Conservation (phyloP, 2,797 vertebrate species). For the Peromyscus attwateri region DNA sequence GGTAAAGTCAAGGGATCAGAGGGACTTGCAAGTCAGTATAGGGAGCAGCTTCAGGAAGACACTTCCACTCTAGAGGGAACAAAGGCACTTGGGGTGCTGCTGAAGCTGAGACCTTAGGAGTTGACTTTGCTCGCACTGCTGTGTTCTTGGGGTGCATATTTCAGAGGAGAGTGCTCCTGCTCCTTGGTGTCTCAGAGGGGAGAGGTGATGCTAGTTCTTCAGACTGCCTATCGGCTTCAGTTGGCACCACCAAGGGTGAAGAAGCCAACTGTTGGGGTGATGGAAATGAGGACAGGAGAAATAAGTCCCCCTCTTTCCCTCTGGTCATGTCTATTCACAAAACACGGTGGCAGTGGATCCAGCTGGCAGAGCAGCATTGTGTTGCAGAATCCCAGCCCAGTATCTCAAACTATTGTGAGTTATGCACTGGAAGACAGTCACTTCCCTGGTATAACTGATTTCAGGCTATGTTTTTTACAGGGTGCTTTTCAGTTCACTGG, state of each 20-base stretch:
- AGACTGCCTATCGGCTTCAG: neutral
- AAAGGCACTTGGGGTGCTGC: neutral
- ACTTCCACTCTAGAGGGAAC: neutral
- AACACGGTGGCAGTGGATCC: neutral
- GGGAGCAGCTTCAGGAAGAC: neutral
- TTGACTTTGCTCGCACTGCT: neutral
- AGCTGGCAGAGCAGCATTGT: neutral
- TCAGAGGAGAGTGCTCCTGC: neutral
- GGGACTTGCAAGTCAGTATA: neutral
- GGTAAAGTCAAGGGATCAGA: constrained; percentile 11
- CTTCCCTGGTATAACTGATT: neutral
- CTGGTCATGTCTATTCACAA: neutral
- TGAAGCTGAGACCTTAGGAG: neutral
- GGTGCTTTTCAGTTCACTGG: neutral
- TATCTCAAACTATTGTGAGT: neutral
- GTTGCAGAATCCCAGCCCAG: neutral
- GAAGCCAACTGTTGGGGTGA: neutral
- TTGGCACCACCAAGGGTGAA: neutral
- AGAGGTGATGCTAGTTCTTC: neutral
- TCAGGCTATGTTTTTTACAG: neutral
- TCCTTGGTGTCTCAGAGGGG: neutral
- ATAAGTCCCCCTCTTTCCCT: neutral
- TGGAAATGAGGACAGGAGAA: neutral
- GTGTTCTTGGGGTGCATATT: neutral
- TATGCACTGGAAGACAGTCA: neutral